Percentiles rank a stretch among this genome's conserved stretches.
These are phyloP conservation scores for Smittia aterrima DNA, from an alignment of 2,888 invertebrate genomes.

Conservation along the genomic window DNA sequence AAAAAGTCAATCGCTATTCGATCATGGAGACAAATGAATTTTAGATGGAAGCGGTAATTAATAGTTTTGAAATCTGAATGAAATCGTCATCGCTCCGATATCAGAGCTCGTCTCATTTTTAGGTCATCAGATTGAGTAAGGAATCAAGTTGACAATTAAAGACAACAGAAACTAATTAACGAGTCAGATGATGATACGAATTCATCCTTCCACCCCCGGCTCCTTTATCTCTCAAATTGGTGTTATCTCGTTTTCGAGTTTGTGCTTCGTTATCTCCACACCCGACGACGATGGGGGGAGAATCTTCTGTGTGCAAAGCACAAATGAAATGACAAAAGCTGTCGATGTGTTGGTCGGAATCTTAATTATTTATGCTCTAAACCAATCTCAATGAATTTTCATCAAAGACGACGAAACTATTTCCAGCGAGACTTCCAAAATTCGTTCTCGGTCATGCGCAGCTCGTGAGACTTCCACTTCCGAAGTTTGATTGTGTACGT, in stretches of 20 bases:
- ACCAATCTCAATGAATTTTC: constrained; percentile 41
- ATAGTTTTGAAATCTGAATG: not conserved
- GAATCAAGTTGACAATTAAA: not conserved
- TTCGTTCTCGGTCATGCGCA: constrained; percentile 28
- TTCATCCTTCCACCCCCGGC: not conserved
- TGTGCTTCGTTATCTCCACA: not conserved
- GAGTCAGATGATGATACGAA: constrained; percentile 17
- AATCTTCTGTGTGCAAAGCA: constrained; percentile 8
- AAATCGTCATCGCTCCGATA: not conserved
- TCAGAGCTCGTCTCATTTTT: no score
- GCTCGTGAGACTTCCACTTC: not conserved
- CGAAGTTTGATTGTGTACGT: constrained; percentile 18
- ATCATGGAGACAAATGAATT: constrained; percentile 29
- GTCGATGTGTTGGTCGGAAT: constrained; percentile 5
- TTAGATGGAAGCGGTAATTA: constrained; percentile 36
- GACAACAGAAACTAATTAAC: constrained; percentile 16
- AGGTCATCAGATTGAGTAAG: not conserved
- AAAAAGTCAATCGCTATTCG: constrained; percentile 32
- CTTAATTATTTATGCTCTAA: constrained; percentile 41
- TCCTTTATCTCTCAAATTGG: not conserved
- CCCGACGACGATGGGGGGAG: not conserved
- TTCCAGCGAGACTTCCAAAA: constrained; percentile 26
- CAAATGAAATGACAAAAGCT: constrained; percentile 12
- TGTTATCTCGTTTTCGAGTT: constrained; percentile 27
- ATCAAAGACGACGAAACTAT: constrained; percentile 37